Conservation (phyloP, 2,113 vertebrate species). For the Microcebus tavaratra region DNA sequence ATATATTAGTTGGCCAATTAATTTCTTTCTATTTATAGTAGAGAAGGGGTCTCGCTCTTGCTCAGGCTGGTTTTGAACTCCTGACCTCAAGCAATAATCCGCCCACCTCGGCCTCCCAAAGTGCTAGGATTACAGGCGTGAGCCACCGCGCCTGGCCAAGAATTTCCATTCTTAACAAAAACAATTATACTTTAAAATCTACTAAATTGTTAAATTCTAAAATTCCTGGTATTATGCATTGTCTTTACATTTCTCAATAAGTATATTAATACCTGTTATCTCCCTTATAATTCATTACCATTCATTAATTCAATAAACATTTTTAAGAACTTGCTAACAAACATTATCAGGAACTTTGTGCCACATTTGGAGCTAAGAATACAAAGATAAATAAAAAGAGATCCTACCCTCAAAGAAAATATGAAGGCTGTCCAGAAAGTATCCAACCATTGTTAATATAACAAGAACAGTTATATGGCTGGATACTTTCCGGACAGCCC, state of each 20-base stretch:
- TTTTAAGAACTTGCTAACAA: background rate
- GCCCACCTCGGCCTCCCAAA: no score
- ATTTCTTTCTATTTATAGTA: no score
- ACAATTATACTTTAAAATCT: background rate
- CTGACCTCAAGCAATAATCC: no score
- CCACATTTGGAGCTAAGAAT: background rate
- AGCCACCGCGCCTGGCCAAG: background rate
- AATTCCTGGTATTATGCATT: background rate
- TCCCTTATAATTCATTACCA: background rate
- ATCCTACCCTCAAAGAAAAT: background rate
- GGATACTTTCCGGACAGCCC: no score
- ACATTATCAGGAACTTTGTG: background rate
- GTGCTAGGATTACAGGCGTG: no score
- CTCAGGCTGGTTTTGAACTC: no score
- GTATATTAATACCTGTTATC: background rate
- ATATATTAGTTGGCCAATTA: no score
- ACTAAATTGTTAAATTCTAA: background rate
- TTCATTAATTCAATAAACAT: background rate
- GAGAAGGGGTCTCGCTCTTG: no score
- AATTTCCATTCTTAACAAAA: slow-evolving; percentile 11
- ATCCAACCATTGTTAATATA: no score
- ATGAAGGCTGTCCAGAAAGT: no score
- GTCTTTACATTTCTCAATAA: background rate
- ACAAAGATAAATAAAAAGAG: background rate
- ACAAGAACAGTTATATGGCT: no score